Evolutionary conservation across 1,140 invertebrate genomes (phyloP), one percentile per base, ranked within the genome.

Genomic region (Tachypleus tridentatus): DNA sequence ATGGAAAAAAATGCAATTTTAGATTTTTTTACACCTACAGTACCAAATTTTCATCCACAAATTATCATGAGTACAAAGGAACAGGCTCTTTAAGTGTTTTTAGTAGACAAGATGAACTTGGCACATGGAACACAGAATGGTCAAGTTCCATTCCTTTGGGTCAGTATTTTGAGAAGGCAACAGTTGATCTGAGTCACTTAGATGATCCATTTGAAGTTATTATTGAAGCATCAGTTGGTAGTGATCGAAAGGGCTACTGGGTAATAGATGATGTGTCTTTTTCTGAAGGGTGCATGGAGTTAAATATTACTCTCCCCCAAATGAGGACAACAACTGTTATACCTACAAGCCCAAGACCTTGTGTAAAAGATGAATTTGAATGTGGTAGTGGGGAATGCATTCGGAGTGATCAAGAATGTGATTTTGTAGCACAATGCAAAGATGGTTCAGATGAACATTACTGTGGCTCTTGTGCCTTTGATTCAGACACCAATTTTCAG

Each of bases 311-410:
- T 3, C 47, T 71, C 6, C 65, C 70, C 5, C 56, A 66, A 52
- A 7, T 58, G 7, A 52, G 52, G 7, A 67, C 64, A 52, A 64
- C 64, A 10, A 9, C 7, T 51, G 49, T 29, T 54, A 53, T 62
- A 50, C 51, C 56, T 3, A 57, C 48, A 58, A 58, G 61, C 49
- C 57, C 56, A 4, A 52, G 53, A 7, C 60, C 50, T 29, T 66
- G 68, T 10, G 29, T 60, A 4, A 64, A 52, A 3, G 7, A 3
- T 11, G 49, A 93, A 75, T 94, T 93, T 73, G 85, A 88, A 75
- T 95, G 92, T 73, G 84, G 85, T 64, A 83, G 83, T 50, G 83
- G 84, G 47, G 91, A 94, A 74, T 97, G 93, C 74, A 93, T 71
- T 48, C 9, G 54, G 11, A 50, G 3, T 10, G 56, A 57, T 11